Base-by-base conservation (phyloP, 1,140 invertebrate species). In the Pararge aegeria region DNA sequence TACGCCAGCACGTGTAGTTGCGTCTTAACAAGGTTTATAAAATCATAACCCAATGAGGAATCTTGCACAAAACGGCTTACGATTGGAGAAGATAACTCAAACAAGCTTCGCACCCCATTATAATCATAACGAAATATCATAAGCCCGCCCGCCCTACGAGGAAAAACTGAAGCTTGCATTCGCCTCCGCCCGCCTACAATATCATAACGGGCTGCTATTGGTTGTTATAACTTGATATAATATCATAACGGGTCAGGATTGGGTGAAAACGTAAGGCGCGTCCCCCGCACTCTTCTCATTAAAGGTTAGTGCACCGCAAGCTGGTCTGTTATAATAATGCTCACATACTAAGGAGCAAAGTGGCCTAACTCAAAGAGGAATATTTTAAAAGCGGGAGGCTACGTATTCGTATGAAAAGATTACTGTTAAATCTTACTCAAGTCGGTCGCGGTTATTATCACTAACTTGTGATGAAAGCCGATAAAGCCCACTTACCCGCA, bases 41-140 rank as follows among this genome's bases (percentile, higher is more conserved):
- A 51, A 50, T 19, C 46, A 51, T 51, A 51, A 58, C 24, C 49
- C 56, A 54, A 49, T 19, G 34, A 59, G 61, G 52, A 38, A 62
- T 70, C 44, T 59, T 61, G 46, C 55, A 46, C 38, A 44, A 58
- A 21, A 62, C 52, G 46, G 48, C 61, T 64, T 61, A 66, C 54
- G 65, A 78, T 78, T 81, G 78, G 80, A 73, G 56, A 48, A 75
- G 59, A 66, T 54, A 68, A 61, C 54, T 58, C 61, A 62, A 70
- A 64, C 62, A 70, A 68, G 55, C 61, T 63, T 65, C 75, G 70
- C 77, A 75, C 86, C 80, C 82, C 61, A 79, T 80, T 75, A 90
- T 81, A 89, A 83, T 90, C 85, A 90, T 90, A 90, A 89, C 80
- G 64, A 61, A 81, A 87, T 80, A 87, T 89, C 68, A 89, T 87